Evolutionary conservation across 2,888 invertebrate genomes (phyloP).

Genomic region (Meandrusa payeni): DNA sequence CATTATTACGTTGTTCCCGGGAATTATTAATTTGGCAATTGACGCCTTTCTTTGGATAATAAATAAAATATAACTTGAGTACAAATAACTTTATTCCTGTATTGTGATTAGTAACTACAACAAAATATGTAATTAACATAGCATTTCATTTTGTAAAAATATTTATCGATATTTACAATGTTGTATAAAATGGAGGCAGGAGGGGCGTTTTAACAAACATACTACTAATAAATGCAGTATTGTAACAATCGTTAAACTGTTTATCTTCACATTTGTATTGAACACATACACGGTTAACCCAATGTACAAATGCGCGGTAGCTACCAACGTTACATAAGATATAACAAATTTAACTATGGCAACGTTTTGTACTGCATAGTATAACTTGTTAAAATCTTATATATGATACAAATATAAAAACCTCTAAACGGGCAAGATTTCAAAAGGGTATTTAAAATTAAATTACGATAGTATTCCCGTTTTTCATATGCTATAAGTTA

Average conservation of each 20-base stretch:
- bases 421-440: constrained; percentile 15
- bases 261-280: not conserved
- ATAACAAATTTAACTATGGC: constrained; percentile 2
- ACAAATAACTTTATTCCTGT: constrained; percentile 35
- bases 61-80: constrained; percentile 20
- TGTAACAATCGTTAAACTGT: constrained; percentile 13
- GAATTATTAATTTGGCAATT: too few species aligned
- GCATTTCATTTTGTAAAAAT: constrained; percentile 23
- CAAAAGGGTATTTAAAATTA: too few species aligned
- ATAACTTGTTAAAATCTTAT: constrained; percentile 1
- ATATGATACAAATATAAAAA: constrained; percentile 3
- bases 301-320: constrained; percentile 1
- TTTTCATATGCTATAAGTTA: too few species aligned
- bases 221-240: constrained; percentile 21
- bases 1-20: too few species aligned
- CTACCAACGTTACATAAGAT: constrained; percentile 8
- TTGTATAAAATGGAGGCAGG: constrained; percentile 9
- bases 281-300: not conserved
- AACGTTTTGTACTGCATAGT: not conserved
- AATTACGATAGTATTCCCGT: too few species aligned
- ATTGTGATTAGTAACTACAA: constrained; percentile 28
- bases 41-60: too few species aligned
- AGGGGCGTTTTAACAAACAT: constrained; percentile 5
- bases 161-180: constrained; percentile 14
- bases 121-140: constrained; percentile 24